Conservation (phyloP, 1,140 invertebrate genomes). For the Orius insidiosus region DNA sequence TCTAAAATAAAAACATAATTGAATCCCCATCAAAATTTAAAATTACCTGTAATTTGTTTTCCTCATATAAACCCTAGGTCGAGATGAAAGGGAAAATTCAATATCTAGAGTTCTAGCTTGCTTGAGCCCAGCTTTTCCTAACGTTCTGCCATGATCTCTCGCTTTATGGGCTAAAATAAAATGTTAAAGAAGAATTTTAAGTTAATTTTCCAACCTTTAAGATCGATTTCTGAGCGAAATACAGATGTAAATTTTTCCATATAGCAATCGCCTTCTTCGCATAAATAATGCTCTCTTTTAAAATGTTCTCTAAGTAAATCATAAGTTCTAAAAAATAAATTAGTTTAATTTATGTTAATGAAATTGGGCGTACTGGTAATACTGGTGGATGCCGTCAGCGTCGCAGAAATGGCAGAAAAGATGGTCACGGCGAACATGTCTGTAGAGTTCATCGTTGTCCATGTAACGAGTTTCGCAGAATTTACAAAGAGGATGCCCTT, state of each 20-base stretch:
- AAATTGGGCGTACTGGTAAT: constrained; percentile 41
- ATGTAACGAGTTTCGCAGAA: constrained; percentile 83
- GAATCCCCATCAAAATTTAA: too few relatives aligned
- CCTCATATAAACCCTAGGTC: constrained; percentile 25
- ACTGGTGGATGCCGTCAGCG: constrained; percentile 73
- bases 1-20: too few relatives aligned
- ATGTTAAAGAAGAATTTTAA: too few relatives aligned
- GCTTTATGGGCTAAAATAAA: constrained; percentile 77
- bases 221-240: constrained; percentile 79
- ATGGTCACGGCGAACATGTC: constrained; percentile 81
- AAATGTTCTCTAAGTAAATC: constrained; percentile 69
- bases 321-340: constrained; percentile 43
- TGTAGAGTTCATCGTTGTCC: constrained; percentile 79
- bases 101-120: constrained; percentile 76
- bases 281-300: constrained; percentile 67
- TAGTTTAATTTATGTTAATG: neutral
- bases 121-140: constrained; percentile 68
- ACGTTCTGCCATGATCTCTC: constrained; percentile 51
- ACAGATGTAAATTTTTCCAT: constrained; percentile 74
- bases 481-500: constrained; percentile 84
- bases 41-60: too few relatives aligned
- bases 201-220: too few relatives aligned
- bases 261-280: constrained; percentile 76
- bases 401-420: constrained; percentile 93
- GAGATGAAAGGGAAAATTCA: constrained; percentile 67